phyloP scores from a whole-genome alignment of 2,888 invertebrate species.

The Nephrotoma appendiculata region DNA sequence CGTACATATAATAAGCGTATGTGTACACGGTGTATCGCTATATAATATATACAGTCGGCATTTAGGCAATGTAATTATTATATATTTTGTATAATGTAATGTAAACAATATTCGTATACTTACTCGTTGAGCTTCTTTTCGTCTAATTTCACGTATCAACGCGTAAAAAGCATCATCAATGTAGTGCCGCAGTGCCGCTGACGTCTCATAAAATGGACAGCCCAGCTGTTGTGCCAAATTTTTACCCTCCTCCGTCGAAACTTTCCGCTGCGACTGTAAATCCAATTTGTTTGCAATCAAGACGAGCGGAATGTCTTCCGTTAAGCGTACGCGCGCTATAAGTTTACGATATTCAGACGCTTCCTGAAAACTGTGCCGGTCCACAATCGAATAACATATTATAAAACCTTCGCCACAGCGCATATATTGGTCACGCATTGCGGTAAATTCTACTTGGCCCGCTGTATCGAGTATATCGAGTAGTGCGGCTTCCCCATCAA shows the following conservation, averaged over 20 bases:
- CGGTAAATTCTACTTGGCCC: conserved; percentile 89
- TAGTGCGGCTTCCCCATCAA: conserved; percentile 80
- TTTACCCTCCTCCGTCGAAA: conserved; percentile 69
- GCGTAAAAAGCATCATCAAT: conserved; percentile 86
- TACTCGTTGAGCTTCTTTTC: conserved; percentile 51
- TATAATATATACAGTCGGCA: background rate
- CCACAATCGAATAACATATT: conserved; percentile 83
- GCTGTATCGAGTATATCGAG: conserved; percentile 86
- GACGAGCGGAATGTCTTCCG: conserved; percentile 73
- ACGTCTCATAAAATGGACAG: conserved; percentile 85
- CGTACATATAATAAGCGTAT: background rate
- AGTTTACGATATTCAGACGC: conserved; percentile 73
- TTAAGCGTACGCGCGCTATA: conserved; percentile 68
- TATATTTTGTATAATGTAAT: too few species aligned
- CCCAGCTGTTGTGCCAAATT: conserved; percentile 71
- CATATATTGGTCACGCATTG: conserved; percentile 92
- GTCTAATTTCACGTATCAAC: conserved; percentile 72
- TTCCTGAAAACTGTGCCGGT: conserved; percentile 72
- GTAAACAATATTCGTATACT: background rate
- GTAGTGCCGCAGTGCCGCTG: conserved; percentile 73
- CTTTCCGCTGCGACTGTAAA: conserved; percentile 63
- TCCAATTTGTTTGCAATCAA: conserved; percentile 84
- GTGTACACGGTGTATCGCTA: background rate
- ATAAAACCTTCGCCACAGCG: conserved; percentile 85
- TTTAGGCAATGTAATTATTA: background rate